A percentile compares a stretch with the other conserved stretches of the same genome.
phyloP scores from a whole-genome alignment of 2,888 invertebrate genomes.

The Trypoxylon attenuatum region DNA sequence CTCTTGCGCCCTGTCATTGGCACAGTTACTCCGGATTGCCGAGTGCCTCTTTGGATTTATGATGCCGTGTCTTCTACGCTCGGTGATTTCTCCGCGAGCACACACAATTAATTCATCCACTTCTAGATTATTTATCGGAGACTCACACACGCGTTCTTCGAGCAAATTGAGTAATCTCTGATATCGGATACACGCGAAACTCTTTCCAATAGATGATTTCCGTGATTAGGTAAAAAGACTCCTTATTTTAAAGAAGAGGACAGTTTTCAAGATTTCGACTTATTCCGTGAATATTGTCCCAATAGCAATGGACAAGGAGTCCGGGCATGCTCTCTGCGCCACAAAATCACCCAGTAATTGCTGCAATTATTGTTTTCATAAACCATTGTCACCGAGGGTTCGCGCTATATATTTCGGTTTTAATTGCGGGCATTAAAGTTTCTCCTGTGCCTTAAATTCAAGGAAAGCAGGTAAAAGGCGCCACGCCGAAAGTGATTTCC shows the following conservation, averaged over 20 bases:
- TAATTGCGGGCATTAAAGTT: conserved; percentile 34
- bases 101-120: neutral
- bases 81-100: neutral
- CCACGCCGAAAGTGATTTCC: conserved; percentile 8
- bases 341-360: conserved; percentile 21
- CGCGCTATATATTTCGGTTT: conserved; percentile 19
- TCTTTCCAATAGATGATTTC: no score
- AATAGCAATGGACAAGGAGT: no score
- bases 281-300: no score
- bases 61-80: neutral
- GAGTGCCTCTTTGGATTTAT: no score
- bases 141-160: no score
- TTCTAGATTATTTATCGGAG: no score
- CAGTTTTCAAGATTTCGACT: no score
- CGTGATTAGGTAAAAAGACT: no score
- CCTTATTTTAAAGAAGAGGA: no score
- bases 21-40: neutral
- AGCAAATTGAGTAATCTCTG: no score
- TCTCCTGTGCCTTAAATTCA: conserved; percentile 17
- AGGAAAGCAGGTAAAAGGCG: conserved; percentile 18
- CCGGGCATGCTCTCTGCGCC: no score
- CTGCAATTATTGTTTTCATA: conserved; percentile 25
- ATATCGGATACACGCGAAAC: no score
- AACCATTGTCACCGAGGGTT: conserved; percentile 20
- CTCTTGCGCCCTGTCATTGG: conserved; percentile 1